phyloP scores from a whole-genome alignment of 2,888 invertebrate genomes.

The Rambutsinella grinnellia region DNA sequence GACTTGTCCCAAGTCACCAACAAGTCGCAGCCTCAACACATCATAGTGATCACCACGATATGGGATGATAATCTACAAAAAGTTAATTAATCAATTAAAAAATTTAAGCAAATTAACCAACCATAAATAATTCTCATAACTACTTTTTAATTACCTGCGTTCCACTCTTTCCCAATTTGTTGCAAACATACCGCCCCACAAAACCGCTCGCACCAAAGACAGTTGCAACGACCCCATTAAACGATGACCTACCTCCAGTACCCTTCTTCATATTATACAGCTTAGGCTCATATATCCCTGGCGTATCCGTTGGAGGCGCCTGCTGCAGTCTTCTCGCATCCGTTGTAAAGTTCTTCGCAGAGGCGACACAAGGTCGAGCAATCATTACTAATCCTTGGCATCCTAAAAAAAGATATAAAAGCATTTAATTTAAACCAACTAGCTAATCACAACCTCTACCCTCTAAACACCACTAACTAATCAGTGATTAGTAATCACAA shows the following conservation, averaged over 20 bases:
- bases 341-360: slow-evolving; percentile 53
- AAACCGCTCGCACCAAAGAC: slow-evolving; percentile 95
- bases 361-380: slow-evolving; percentile 41
- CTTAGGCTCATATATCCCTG: slow-evolving; percentile 52
- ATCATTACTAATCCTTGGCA: slow-evolving; percentile 45
- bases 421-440: too few relatives aligned
- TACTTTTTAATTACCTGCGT: slow-evolving; percentile 75
- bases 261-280: slow-evolving; percentile 77
- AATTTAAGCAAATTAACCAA: too few relatives aligned
- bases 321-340: slow-evolving; percentile 37
- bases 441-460: too few relatives aligned
- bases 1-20: slow-evolving; percentile 96
- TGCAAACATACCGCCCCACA: slow-evolving; percentile 88
- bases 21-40: slow-evolving; percentile 82
- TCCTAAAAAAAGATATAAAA: slow-evolving; percentile 18
- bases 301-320: slow-evolving; percentile 23
- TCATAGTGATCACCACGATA: slow-evolving; percentile 90
- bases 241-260: slow-evolving; percentile 94
- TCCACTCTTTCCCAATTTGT: slow-evolving; percentile 89
- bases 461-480: too few relatives aligned
- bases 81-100: too few relatives aligned
- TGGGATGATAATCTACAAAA: slow-evolving; percentile 87
- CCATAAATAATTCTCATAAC: neutral
- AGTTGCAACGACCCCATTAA: slow-evolving; percentile 98
- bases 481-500: too few relatives aligned